Conservation (phyloP, 2,888 invertebrate species). For the Apotomis betuletana region DNA sequence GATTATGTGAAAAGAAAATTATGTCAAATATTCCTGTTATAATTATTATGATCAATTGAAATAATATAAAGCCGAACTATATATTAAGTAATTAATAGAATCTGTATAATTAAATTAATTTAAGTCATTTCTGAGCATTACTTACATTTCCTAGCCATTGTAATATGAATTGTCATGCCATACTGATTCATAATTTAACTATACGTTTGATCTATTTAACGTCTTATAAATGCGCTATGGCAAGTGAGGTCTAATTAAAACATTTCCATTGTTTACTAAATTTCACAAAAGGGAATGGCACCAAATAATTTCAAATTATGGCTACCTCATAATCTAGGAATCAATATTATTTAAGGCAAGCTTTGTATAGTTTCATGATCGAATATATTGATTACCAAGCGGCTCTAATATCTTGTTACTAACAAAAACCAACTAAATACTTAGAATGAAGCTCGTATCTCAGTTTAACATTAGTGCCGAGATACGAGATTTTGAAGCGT, state of each 20-base stretch:
- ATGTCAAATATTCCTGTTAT: background rate
- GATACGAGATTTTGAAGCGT: no score
- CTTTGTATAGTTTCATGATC: background rate
- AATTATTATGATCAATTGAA: constrained; percentile 15
- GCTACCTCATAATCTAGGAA: constrained; percentile 28
- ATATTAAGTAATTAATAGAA: constrained; percentile 21
- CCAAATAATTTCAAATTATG: constrained; percentile 40
- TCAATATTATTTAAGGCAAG: constrained; percentile 9
- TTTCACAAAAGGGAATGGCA: constrained; percentile 35
- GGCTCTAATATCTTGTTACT: no score
- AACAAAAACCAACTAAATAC: no score
- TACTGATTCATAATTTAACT: constrained; percentile 42
- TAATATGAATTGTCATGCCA: constrained; percentile 43
- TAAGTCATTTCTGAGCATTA: constrained; percentile 31
- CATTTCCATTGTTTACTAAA: constrained; percentile 15
- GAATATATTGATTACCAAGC: no score
- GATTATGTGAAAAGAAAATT: constrained; percentile 22
- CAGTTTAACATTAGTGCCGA: no score
- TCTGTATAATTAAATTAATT: constrained; percentile 10
- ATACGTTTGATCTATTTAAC: constrained; percentile 44
- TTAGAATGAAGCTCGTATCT: no score
- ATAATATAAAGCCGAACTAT: background rate
- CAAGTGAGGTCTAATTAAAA: constrained; percentile 16
- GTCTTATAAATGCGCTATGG: constrained; percentile 30
- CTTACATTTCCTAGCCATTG: constrained; percentile 38